These are phyloP conservation scores for Leptinotarsa peninsularis DNA, from an alignment of 2,888 invertebrate genomes.

Conservation along the genomic window DNA sequence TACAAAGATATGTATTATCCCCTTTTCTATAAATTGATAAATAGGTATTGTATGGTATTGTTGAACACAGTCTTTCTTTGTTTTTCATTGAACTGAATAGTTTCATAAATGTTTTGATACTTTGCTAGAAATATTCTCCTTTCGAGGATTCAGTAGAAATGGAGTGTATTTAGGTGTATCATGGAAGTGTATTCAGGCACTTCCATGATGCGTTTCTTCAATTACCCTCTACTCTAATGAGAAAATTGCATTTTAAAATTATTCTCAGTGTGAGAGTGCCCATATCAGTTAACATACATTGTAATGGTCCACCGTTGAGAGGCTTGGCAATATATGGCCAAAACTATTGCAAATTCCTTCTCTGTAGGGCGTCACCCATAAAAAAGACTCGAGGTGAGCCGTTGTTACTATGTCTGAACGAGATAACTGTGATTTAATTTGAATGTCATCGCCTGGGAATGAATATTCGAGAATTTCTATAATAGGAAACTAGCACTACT, in stretches of 20 bases:
- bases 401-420: slow-evolving; percentile 40
- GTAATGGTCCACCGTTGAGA: slow-evolving; percentile 8
- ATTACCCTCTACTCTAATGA: too few relatives aligned
- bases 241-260: not conserved
- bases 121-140: too few relatives aligned
- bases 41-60: too few relatives aligned
- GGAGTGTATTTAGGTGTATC: too few relatives aligned
- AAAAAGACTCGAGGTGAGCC: slow-evolving; percentile 20
- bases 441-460: slow-evolving; percentile 45
- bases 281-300: not conserved
- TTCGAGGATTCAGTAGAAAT: too few relatives aligned
- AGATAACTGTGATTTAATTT: slow-evolving; percentile 47
- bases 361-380: slow-evolving; percentile 30
- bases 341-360: slow-evolving; percentile 34
- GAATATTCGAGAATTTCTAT: slow-evolving; percentile 49
- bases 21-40: too few relatives aligned
- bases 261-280: not conserved
- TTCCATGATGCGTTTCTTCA: too few relatives aligned
- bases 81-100: too few relatives aligned
- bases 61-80: too few relatives aligned
- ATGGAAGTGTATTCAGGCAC: too few relatives aligned
- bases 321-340: slow-evolving; percentile 17
- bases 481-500: slow-evolving; percentile 52
- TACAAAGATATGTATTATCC: too few relatives aligned
- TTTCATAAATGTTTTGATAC: too few relatives aligned